These are phyloP conservation scores for Buceros bicornis DNA, from an alignment of 2,797 vertebrate genomes.

Conservation along the genomic window DNA sequence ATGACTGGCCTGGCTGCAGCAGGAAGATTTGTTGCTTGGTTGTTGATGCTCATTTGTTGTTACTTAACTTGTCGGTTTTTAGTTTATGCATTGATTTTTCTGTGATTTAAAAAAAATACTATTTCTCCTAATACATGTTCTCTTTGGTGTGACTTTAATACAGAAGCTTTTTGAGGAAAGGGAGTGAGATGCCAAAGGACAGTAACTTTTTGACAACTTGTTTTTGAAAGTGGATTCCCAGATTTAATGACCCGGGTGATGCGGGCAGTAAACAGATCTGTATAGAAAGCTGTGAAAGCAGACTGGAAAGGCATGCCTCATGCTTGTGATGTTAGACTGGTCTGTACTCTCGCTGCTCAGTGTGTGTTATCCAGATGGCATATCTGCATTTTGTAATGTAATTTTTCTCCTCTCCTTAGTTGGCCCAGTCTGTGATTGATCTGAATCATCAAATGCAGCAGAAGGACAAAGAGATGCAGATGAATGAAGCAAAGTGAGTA, in stretches of 20 bases:
- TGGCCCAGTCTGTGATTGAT: conserved; percentile 95
- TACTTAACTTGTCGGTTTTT: not conserved
- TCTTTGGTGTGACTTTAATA: not conserved
- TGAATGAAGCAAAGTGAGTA: conserved; percentile 93
- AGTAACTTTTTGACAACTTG: not conserved
- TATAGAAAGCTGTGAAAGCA: not conserved
- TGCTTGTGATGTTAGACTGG: not conserved
- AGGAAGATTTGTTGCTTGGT: not conserved
- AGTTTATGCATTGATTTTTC: not conserved
- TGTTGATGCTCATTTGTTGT: not conserved
- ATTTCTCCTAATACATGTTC: not conserved
- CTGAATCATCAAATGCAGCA: conserved; percentile 95
- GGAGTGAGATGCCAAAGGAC: not conserved
- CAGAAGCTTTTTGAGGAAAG: not conserved
- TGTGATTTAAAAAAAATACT: not conserved
- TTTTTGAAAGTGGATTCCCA: not conserved
- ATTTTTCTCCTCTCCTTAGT: conserved; percentile 75
- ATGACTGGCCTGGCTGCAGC: not conserved
- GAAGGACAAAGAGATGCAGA: conserved; percentile 95
- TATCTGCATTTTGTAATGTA: not conserved
- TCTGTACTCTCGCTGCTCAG: not conserved
- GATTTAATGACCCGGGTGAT: not conserved
- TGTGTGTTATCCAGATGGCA: not conserved
- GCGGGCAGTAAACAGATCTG: not conserved
- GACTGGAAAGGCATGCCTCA: not conserved